These are phyloP conservation scores for Clunio marinus DNA, from an alignment of 2,888 invertebrate species.

Conservation along the genomic window DNA sequence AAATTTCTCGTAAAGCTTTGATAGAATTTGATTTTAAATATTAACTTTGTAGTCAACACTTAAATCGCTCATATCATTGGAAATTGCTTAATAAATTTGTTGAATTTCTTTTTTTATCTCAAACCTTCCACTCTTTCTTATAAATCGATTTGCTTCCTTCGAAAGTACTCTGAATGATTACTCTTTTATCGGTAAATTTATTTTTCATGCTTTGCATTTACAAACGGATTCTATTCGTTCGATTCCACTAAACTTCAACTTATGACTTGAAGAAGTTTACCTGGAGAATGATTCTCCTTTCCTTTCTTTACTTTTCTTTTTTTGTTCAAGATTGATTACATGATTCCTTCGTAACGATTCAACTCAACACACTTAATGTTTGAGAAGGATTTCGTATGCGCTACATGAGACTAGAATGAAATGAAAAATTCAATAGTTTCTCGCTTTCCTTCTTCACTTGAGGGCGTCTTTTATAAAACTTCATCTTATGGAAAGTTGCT, in stretches of 20 bases:
- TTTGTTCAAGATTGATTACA: slow-evolving; percentile 27
- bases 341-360: slow-evolving; percentile 1
- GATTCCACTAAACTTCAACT: not conserved
- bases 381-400: not conserved
- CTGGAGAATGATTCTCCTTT: slow-evolving; percentile 2
- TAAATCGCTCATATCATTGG: too few species aligned
- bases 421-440: slow-evolving; percentile 24
- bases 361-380: not conserved
- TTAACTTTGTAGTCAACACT: too few species aligned
- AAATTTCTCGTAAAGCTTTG: too few species aligned
- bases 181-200: slow-evolving; percentile 21
- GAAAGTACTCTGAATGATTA: slow-evolving; percentile 28
- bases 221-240: slow-evolving; percentile 10
- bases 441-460: not conserved
- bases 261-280: not conserved
- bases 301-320: not conserved
- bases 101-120: too few species aligned
- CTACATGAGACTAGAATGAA: slow-evolving; percentile 3
- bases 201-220: slow-evolving; percentile 34
- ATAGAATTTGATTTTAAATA: too few species aligned
- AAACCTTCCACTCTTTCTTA: too few species aligned
- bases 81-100: too few species aligned
- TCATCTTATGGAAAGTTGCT: not conserved
- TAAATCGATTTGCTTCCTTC: too few species aligned
- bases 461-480: too few species aligned